Evolutionary conservation across 2,888 invertebrate species (phyloP), one percentile per base, ranked within the genome.

Genomic region (Pharmacophagus antenor): DNA sequence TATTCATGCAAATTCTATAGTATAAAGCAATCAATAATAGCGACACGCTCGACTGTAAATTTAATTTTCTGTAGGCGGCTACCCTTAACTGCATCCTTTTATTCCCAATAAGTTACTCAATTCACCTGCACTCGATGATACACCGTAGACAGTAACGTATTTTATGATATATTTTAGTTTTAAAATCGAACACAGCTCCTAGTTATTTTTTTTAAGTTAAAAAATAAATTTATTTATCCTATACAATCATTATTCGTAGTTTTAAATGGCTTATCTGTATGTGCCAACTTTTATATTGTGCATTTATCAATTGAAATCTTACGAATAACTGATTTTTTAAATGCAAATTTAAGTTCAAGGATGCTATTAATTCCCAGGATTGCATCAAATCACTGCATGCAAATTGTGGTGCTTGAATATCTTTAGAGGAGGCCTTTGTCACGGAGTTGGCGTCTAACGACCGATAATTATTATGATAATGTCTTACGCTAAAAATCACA

Each of bases 11-110:
- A 1, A 31, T 31, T 31, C 31, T 10, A 31, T 31, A 15, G 31
- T 31, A 31, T 31, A 31, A 31, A 31, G 31, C 31, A 31, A 54
- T 58, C 48, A 53, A 41, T 54, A 49, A 58, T 56, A 51, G 58
- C 47, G 54, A 69, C 67, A 70, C 70, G 71, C 70, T 73, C 71
- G 67, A 73, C 72, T 70, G 63, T 77, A 79, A 83, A 81, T 80
- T 80, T 78, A 67, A 82, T 82, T 83, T 79, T 67, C 67, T 65
- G 67, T 68, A 71, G 71, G 74, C 74, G 74, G 72, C 71, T 71
- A 70, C 72, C 67, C 73, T 73, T 68, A 62, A 69, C 70, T 73
- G 74, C 75, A 68, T 71, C 72, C 71, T 68, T 72, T 71, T 68
- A 67, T 66, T 71, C 70, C 64, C 66, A 61, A 58, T 61, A 31